Evolutionary conservation across 2,888 invertebrate genomes (phyloP).

Genomic region (Stenotaenia linearis): DNA sequence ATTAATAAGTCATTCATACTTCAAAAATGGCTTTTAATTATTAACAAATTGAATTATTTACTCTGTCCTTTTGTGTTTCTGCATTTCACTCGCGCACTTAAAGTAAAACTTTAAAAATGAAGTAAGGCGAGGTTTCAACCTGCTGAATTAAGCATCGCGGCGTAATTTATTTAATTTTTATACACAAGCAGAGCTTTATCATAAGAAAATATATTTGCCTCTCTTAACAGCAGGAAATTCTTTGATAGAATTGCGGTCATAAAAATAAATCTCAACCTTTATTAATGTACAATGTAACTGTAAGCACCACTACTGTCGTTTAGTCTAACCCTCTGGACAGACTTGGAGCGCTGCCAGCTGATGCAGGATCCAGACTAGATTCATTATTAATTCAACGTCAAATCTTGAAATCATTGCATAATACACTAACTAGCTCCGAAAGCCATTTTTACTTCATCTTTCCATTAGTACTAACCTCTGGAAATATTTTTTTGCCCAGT

Average conservation of each 20-base stretch:
- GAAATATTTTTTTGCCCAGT: too few relatives aligned
- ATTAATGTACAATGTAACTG: conserved; percentile 23
- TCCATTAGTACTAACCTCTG: too few relatives aligned
- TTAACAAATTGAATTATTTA: too few relatives aligned
- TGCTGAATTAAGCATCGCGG: too few relatives aligned
- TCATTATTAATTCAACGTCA: background rate
- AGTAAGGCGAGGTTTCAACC: too few relatives aligned
- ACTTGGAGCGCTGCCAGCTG: background rate
- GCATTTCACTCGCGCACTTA: too few relatives aligned
- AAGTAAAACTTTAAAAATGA: too few relatives aligned
- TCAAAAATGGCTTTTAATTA: too few relatives aligned
- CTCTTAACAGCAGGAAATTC: background rate
- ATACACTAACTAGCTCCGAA: background rate
- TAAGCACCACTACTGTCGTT: conserved; percentile 17
- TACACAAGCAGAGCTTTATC: background rate
- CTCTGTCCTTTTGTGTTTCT: too few relatives aligned
- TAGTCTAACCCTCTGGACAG: background rate
- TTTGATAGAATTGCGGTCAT: background rate
- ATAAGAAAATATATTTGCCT: background rate
- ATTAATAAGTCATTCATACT: too few relatives aligned
- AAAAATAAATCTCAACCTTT: conserved; percentile 26
- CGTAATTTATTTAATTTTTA: background rate
- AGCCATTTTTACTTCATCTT: background rate
- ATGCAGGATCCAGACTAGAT: background rate
- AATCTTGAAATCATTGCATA: conserved; percentile 2